phyloP scores from a whole-genome alignment of 2,888 invertebrate genomes.

The Hirtodrosophila confusa region DNA sequence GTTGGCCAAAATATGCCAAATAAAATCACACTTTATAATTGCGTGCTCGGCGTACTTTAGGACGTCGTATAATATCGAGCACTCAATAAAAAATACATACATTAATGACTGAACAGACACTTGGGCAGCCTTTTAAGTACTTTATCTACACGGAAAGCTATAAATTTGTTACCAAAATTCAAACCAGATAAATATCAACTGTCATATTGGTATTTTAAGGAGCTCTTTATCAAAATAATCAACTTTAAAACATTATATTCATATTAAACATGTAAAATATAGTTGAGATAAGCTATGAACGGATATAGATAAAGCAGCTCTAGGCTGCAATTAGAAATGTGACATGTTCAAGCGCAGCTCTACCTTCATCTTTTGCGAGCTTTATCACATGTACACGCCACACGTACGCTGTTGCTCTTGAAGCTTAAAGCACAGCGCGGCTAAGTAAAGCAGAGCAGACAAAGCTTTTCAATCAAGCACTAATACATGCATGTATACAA shows the following conservation, averaged over 20 bases:
- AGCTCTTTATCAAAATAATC: too few species aligned
- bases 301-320: not conserved
- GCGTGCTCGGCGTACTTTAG: constrained; percentile 2
- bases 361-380: not conserved
- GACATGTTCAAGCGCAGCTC: too few species aligned
- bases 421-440: constrained; percentile 3
- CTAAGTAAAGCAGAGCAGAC: not conserved
- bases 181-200: too few species aligned
- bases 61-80: constrained; percentile 4
- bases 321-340: too few species aligned
- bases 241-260: too few species aligned
- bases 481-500: constrained; percentile 3
- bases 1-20: constrained; percentile 49
- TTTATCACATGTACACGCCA: constrained; percentile 10
- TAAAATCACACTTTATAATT: constrained; percentile 40
- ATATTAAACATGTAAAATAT: too few species aligned
- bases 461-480: not conserved
- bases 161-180: too few species aligned
- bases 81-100: constrained; percentile 1
- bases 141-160: too few species aligned
- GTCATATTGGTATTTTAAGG: too few species aligned
- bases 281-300: too few species aligned
- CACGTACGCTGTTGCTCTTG: constrained; percentile 8
- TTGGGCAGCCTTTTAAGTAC: not conserved
- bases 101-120: not conserved